Evolutionary conservation across 2,888 invertebrate species (phyloP).

Genomic region (Oithona nana): DNA sequence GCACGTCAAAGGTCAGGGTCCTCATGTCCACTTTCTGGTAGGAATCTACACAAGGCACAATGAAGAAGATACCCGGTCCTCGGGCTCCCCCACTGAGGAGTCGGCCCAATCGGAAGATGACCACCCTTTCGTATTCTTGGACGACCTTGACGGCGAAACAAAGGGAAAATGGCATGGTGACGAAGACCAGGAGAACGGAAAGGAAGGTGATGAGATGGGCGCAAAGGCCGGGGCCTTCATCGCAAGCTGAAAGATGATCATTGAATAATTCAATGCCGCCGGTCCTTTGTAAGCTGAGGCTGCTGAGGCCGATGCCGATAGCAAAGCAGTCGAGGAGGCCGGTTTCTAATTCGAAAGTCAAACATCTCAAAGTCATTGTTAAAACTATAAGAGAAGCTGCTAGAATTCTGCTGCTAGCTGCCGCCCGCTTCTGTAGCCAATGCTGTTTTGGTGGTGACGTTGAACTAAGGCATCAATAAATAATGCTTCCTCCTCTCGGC

Average conservation of each 20-base stretch:
- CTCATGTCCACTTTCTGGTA: slow-evolving; percentile 39
- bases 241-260: slow-evolving; percentile 11
- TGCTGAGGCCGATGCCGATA: too few species aligned
- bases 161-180: slow-evolving; percentile 24
- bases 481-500: too few species aligned
- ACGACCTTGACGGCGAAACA: slow-evolving; percentile 28
- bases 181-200: slow-evolving; percentile 22
- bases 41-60: slow-evolving; percentile 40
- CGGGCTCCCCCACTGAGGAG: slow-evolving; percentile 33
- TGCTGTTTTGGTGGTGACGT: too few species aligned
- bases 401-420: too few species aligned
- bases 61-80: slow-evolving; percentile 39
- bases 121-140: slow-evolving; percentile 34
- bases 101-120: slow-evolving; percentile 34
- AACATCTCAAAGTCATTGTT: too few species aligned
- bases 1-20: slow-evolving; percentile 40
- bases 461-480: too few species aligned
- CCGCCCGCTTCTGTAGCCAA: too few species aligned
- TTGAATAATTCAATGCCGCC: neutral
- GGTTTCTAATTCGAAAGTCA: too few species aligned
- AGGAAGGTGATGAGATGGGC: slow-evolving; percentile 21
- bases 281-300: too few species aligned
- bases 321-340: too few species aligned
- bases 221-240: slow-evolving; percentile 21
- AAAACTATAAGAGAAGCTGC: too few species aligned